Conservation (phyloP, 2,888 invertebrate species). For the Escarpia spicata region DNA sequence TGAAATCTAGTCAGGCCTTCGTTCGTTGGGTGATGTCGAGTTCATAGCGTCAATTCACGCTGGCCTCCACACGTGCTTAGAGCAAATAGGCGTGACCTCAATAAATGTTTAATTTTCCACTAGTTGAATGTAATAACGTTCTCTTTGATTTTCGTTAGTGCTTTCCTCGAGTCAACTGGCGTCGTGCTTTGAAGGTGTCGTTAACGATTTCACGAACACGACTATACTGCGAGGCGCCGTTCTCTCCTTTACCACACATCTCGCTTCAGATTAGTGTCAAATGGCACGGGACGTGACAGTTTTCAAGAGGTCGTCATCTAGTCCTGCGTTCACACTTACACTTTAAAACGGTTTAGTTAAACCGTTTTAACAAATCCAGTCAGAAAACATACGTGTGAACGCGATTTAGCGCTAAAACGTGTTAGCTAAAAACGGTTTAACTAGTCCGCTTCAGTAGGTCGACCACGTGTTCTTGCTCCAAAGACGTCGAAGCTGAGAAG, state of each 20-base stretch:
- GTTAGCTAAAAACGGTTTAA: no score
- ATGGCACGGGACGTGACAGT: background rate
- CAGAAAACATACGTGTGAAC: no score
- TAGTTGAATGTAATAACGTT: background rate
- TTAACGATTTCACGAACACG: slow-evolving; percentile 13
- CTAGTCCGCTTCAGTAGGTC: no score
- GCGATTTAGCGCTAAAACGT: no score
- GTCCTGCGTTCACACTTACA: no score
- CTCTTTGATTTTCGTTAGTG: slow-evolving; percentile 16
- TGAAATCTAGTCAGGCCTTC: background rate
- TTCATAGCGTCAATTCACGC: background rate
- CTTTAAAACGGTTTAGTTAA: no score
- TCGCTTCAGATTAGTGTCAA: background rate
- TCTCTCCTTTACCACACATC: background rate
- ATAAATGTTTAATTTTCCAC: slow-evolving; percentile 16
- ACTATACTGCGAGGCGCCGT: background rate
- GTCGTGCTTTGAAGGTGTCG: background rate
- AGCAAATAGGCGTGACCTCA: background rate
- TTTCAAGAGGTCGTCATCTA: no score
- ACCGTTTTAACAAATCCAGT: no score
- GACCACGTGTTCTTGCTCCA: no score
- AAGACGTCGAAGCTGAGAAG: no score
- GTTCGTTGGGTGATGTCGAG: background rate
- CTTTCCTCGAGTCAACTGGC: background rate
- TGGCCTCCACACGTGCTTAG: background rate